Evolutionary conservation across 92 coral and sea anemone genomes (phyloP), one percentile per base, ranked within the genome.

Genomic region (Epizoanthus rinbou): DNA sequence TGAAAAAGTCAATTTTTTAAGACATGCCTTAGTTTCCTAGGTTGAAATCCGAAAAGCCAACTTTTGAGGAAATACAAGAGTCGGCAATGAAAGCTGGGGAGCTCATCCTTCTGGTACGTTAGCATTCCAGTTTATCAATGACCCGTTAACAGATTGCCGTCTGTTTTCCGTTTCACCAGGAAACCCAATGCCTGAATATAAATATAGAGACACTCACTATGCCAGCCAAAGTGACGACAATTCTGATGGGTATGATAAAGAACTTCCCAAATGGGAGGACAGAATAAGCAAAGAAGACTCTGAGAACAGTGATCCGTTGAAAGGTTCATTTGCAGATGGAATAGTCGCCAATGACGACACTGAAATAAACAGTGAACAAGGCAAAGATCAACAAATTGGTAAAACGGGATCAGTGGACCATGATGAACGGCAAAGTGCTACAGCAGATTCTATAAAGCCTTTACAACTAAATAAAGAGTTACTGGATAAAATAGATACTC

Each of bases 151-250:
- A 6, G 43, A 39, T 65, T 59, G 84, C 25, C 74, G 13, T 64
- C 37, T 21, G 14, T 64, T 74, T 39, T 52, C 19, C 65, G 8
- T 75, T 15, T 24, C 10, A 16, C 3, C 18, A 54, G 80, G 83
- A 11, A 84, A 93, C 76, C 97, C 97, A 25, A 73, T 93, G 73
- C 97, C 97, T 45, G 97, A 93, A 57, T 93, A 93, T 69, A 81
- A 79, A 54, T 86, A 86, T 69, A 86, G 81, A 74, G 97, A 93
- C 35, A 64, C 60, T 35, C 75, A 74, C 41, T 90, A 85, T 22
- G 80, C 76, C 59, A 56, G 71, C 23, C 58, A 28, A 43, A 65
- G 70, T 60, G 82, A 78, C 19, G 70, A 78, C 2, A 78, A 18
- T 78, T 60, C 72, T 9, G 82, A 78, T 50, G 82, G 82, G 3